Evolutionary conservation across 1,140 invertebrate species (phyloP).

Genomic region (Drosophila chauvacae): DNA sequence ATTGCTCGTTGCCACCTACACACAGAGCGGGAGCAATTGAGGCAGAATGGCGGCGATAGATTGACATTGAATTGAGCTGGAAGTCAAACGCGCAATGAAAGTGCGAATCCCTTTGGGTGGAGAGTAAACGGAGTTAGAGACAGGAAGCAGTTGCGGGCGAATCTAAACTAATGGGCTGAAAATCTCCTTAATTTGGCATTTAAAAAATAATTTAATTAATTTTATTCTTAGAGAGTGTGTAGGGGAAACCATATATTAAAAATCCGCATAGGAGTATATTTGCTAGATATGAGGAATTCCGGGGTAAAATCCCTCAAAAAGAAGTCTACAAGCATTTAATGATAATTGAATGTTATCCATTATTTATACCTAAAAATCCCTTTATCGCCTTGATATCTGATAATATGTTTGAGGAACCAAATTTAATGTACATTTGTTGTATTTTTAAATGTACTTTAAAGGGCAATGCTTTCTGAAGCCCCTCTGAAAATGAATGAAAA

Average conservation of each 20-base stretch:
- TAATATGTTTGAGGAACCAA: too few species aligned
- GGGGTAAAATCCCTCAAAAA: too few species aligned
- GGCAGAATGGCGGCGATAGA: conserved; percentile 23
- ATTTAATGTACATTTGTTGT: too few species aligned
- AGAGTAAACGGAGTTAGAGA: not conserved
- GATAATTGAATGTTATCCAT: too few species aligned
- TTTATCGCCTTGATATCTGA: too few species aligned
- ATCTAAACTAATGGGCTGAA: not conserved
- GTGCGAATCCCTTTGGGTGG: conserved; percentile 1
- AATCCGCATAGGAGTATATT: too few species aligned
- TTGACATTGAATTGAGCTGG: conserved; percentile 53
- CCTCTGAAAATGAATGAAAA: not conserved
- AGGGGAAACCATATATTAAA: not conserved
- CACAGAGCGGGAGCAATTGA: conserved; percentile 12
- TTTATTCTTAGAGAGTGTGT: not conserved
- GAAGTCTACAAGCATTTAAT: too few species aligned
- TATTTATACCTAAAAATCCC: too few species aligned
- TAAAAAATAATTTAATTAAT: not conserved
- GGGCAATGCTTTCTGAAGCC: not conserved
- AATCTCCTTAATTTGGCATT: not conserved
- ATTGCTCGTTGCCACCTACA: conserved; percentile 66
- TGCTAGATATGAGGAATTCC: too few species aligned
- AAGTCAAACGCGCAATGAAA: conserved; percentile 7
- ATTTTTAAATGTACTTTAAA: too few species aligned
- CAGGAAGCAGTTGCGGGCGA: not conserved